Conservation (phyloP, 23 tunicate species). For the Styela clava region DNA sequence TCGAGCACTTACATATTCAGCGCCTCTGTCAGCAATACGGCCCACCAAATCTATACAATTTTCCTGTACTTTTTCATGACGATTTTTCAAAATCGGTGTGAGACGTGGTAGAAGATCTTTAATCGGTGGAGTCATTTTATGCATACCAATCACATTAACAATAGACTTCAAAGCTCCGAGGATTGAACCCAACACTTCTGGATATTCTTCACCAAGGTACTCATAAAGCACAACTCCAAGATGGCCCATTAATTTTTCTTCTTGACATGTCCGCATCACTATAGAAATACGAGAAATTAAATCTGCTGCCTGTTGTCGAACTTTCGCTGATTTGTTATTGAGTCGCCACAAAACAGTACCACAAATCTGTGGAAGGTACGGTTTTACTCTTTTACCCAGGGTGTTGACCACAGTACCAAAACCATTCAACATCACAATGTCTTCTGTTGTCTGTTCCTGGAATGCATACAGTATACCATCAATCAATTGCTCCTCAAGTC, state of each 20-base stretch:
- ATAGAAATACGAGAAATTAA: conserved; percentile 91
- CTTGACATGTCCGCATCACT: conserved; percentile 98
- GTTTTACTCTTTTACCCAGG: conserved; percentile 94
- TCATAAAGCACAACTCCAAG: conserved; percentile 98
- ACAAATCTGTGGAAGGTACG: conserved; percentile 92
- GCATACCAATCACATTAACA: conserved; percentile 99
- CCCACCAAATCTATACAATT: conserved; percentile 99
- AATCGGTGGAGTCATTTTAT: conserved; percentile 99
- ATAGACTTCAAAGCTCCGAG: conserved; percentile 98
- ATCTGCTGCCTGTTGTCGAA: conserved; percentile 99
- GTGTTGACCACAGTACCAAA: conserved; percentile 99
- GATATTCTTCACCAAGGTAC: conserved; percentile 99
- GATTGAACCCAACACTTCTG: conserved; percentile 98
- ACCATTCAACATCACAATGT: conserved; percentile 95
- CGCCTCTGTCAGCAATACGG: conserved; percentile 97
- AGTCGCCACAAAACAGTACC: conserved; percentile 99
- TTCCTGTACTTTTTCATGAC: conserved; percentile 99
- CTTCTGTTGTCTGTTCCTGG: conserved; percentile 99
- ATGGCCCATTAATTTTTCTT: conserved; percentile 99
- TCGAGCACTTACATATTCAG: conserved; percentile 98
- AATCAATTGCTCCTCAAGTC: conserved; percentile 95
- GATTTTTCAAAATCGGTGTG: conserved; percentile 96
- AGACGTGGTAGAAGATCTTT: conserved; percentile 96
- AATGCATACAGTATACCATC: conserved; percentile 99
- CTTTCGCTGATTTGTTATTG: conserved; percentile 99